Conservation (phyloP, 30 jellyfish, hydroid and myxozoan species). For the Calvadosia cruxmelitensis region DNA sequence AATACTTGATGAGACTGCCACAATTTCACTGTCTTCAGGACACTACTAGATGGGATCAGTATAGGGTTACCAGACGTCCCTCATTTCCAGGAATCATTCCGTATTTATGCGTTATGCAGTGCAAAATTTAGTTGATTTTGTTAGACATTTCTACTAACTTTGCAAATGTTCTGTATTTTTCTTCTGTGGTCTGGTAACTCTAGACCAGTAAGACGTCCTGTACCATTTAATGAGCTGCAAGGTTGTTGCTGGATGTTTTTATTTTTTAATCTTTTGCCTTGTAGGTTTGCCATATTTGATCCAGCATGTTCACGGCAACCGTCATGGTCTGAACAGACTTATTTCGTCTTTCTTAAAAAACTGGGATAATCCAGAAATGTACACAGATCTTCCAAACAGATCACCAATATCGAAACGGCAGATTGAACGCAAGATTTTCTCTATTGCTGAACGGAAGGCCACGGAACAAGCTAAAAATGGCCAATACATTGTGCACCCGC, state of each 20-base stretch:
- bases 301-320: conserved; percentile 47
- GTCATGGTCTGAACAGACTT: conserved; percentile 46
- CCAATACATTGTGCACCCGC: conserved; percentile 45
- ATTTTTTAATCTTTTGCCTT: conserved; percentile 4
- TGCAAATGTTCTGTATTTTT: too few relatives aligned
- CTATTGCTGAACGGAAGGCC: conserved; percentile 39
- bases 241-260: conserved; percentile 31
- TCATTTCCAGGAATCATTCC: too few relatives aligned
- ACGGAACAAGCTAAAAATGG: conserved; percentile 14
- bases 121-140: too few relatives aligned
- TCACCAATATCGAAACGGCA: conserved; percentile 64
- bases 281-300: conserved; percentile 66
- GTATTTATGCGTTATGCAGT: too few relatives aligned
- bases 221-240: too few relatives aligned
- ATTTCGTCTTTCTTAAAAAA: conserved; percentile 18
- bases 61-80: too few relatives aligned
- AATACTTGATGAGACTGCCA: too few relatives aligned
- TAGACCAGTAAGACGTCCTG: too few relatives aligned
- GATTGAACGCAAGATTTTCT: conserved; percentile 38
- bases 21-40: too few relatives aligned
- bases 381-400: conserved; percentile 2
- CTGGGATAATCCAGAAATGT: conserved; percentile 33
- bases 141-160: too few relatives aligned
- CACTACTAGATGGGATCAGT: too few relatives aligned
- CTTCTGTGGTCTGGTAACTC: too few relatives aligned